Base-by-base conservation (phyloP, 2,888 invertebrate genomes). In the Tetramorium bicarinatum region DNA sequence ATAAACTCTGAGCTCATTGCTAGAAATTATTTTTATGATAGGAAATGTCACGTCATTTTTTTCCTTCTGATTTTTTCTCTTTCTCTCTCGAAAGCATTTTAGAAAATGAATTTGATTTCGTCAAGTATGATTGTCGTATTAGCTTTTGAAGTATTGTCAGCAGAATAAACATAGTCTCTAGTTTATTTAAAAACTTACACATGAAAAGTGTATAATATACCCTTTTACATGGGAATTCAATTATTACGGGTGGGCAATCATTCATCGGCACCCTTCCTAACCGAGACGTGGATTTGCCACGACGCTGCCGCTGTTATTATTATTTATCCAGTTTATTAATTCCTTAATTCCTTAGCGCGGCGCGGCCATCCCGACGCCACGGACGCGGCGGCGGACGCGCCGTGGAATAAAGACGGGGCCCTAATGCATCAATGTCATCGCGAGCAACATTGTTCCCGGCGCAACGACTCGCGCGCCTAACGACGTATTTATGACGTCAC, bases 401-500 rank as follows among this genome's bases (percentile, higher is more conserved):
- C 62, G 84, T 79, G 75, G 87, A 82, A 86, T 86, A 90, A 88
- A 90, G 89, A 88, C 85, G 86, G 86, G 88, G 87, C 86, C 91
- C 93, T 79, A 92, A 94, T 94, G 94, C 94, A 93, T 94, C 94
- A 94, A 93, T 94, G 94, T 94, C 94, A 94, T 90, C 88, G 88
- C 88, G 82, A 83, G 83, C 80, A 85, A 91, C 89, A 91, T 93
- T 92, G 92, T 92, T 90, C 92, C 86, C 82, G 87, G 80, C 84
- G 88, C 88, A 88, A 88, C 89, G 91, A 92, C 92, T 93, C 88
- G 89, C 90, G 88, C 90, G 88, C 93, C 91, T 94, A 94, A 94
- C 94, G 94, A 94, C 92, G 93, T 92, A 94, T 94, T 94, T 94
- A 94, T 94, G 93, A 93, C 94, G 94, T 94, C 94, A 93, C 91